Base-by-base conservation (phyloP, 1,140 invertebrate species). In the Aradophagus sp. region DNA sequence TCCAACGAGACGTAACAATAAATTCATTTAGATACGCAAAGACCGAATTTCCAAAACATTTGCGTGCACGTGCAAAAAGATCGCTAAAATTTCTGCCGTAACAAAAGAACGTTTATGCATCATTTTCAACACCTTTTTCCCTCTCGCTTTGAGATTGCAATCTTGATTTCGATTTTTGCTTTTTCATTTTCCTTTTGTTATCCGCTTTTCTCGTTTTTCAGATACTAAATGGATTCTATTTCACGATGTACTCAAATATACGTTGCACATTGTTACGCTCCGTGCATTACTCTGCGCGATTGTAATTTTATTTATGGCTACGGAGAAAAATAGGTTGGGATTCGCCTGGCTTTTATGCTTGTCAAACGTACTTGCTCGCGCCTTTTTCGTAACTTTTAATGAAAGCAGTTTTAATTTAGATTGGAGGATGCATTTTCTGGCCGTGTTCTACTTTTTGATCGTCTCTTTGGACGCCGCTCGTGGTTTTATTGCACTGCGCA, bases 241-340 rank as follows among this genome's bases (percentile, higher is more conserved):
- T 48, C 29, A 8, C 34, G 16, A 20, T 45, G 16, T 12, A 20
- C 38, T 56, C 12, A 31, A 50, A 50, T 36, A 52, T 52, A 34
- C 32, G 48, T 11, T n/a, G 45, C 34, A 8, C 45, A 50, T 45
- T 59, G 56, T 48, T 52, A 52, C 14, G 16, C 11, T 31, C 26
- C 2, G 34, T 47, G 39, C 65, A 61, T 68, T 68, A 61, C 48
- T 20, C 16, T 15, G 23, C 13, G 23, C 29, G 53, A 50, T 55
- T 62, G 56, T 56, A 62, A 62, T 58, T 69, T 56, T 69, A 69
- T 69, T 69, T 70, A 63, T 70, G 35, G 52, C 58, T 58, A 58
- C 50, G 50, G 27, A 26, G 36, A 69, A 62, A 69, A 62, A 56
- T 48, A 44, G 66, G 41, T 65, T 50, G 45, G 35, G 31, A 56